Percentiles rank a stretch among this genome's conserved stretches.
Conservation (phyloP, 2,797 vertebrate species). For the Sebastes minor region DNA sequence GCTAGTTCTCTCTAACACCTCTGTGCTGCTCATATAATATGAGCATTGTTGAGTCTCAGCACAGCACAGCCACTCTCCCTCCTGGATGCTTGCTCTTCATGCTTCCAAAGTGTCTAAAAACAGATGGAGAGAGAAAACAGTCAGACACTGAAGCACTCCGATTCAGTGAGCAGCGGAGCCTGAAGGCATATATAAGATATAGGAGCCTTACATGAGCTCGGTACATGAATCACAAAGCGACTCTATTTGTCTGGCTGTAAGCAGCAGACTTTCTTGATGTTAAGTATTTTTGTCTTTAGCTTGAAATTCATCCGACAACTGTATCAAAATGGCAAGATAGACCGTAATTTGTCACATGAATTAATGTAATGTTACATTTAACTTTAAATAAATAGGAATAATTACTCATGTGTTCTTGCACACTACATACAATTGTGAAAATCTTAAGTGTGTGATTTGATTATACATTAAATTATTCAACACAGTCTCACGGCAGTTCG, state of each 20-base stretch:
- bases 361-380: slow-evolving; percentile 8
- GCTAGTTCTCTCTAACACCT: slow-evolving; percentile 38
- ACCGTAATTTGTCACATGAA: not conserved
- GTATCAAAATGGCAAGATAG: not conserved
- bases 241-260: slow-evolving; percentile 33
- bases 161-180: slow-evolving; percentile 34
- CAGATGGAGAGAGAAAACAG: slow-evolving; percentile 56
- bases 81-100: slow-evolving; percentile 77
- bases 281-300: slow-evolving; percentile 15
- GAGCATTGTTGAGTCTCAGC: slow-evolving; percentile 53
- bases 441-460: too few relatives aligned
- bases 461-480: too few relatives aligned
- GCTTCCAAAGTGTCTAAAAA: slow-evolving; percentile 81
- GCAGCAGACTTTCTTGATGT: slow-evolving; percentile 27
- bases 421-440: too few relatives aligned
- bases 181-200: slow-evolving; percentile 53
- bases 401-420: not conserved
- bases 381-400: not conserved
- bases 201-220: slow-evolving; percentile 41
- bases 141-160: slow-evolving; percentile 48
- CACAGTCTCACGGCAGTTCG: too few relatives aligned
- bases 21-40: slow-evolving; percentile 40
- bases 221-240: slow-evolving; percentile 68
- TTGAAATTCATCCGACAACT: not conserved
- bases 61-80: slow-evolving; percentile 68